A percentile compares a stretch with the other conserved stretches of the same genome.
These are phyloP conservation scores for Catamblyrhynchus diadema DNA, from an alignment of 2,797 vertebrate species.

Conservation along the genomic window DNA sequence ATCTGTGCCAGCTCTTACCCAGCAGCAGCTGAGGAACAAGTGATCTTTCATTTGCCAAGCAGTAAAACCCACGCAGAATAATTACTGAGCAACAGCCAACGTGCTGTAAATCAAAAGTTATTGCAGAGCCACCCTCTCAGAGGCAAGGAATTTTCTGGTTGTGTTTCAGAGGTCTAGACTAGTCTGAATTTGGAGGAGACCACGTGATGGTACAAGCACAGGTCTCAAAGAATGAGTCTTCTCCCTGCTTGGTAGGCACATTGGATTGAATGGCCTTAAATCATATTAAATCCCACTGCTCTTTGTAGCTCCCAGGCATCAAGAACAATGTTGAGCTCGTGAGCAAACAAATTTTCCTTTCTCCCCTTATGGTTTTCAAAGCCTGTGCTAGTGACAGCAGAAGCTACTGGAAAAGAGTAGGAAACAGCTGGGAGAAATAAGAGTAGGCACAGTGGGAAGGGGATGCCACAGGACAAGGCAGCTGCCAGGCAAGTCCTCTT, in stretches of 20 bases:
- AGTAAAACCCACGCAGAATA: conserved; percentile 50
- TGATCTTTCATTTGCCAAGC: conserved; percentile 21
- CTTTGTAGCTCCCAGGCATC: not conserved
- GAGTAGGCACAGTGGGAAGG: not conserved
- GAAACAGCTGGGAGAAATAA: not conserved
- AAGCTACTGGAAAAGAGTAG: not conserved
- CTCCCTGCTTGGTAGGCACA: not conserved
- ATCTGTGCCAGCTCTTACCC: conserved; percentile 7
- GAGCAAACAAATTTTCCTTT: not conserved
- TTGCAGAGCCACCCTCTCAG: not conserved
- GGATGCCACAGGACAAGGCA: not conserved
- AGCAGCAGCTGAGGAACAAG: conserved; percentile 28
- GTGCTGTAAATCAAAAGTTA: conserved; percentile 20
- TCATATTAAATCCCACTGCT: not conserved
- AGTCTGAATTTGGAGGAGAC: not conserved
- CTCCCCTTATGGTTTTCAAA: not conserved
- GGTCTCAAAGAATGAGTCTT: not conserved
- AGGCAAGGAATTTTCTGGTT: not conserved
- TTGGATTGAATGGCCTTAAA: not conserved
- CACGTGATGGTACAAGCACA: not conserved
- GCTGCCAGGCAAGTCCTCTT: not conserved
- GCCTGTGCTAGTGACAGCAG: not conserved
- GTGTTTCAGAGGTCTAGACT: not conserved
- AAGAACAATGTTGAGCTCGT: not conserved
- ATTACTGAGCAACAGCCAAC: not conserved